phyloP scores from a whole-genome alignment of 2,797 vertebrate genomes.

The Ataeniobius toweri region DNA sequence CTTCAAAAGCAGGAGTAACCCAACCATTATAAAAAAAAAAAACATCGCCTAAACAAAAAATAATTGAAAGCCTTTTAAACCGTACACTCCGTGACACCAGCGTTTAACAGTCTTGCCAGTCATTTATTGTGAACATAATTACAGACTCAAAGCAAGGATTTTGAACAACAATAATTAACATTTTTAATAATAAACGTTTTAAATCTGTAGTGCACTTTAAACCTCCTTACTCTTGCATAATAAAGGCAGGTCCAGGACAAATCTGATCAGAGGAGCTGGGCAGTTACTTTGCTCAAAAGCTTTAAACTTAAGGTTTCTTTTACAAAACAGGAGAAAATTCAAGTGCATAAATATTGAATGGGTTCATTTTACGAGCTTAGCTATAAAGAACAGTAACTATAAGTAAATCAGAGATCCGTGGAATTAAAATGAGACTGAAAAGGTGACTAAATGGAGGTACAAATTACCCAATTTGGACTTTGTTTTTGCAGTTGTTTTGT shows the following conservation, averaged over 20 bases:
- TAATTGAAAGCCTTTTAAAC: not conserved
- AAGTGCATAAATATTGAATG: not conserved
- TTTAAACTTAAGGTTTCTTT: not conserved
- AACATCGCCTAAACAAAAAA: not conserved
- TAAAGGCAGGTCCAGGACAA: conserved; percentile 53
- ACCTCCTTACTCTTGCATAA: conserved; percentile 34
- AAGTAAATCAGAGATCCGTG: too few relatives aligned
- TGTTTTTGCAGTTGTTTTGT: not conserved
- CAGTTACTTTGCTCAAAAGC: conserved; percentile 28
- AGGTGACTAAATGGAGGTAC: not conserved
- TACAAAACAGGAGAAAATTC: too few relatives aligned
- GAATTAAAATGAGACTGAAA: not conserved
- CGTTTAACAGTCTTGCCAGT: conserved; percentile 73
- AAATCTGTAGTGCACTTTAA: conserved; percentile 76
- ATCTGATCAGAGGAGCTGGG: conserved; percentile 21
- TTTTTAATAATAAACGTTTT: conserved; percentile 51
- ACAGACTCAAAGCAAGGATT: conserved; percentile 64
- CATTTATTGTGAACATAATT: conserved; percentile 77
- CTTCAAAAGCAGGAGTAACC: not conserved
- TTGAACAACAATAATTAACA: conserved; percentile 49
- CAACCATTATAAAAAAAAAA: not conserved
- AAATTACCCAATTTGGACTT: not conserved
- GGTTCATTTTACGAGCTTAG: not conserved
- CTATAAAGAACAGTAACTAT: not conserved
- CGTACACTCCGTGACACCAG: not conserved